phyloP scores from a whole-genome alignment of 2,113 vertebrate species.

The Pollimyrus isidori region DNA sequence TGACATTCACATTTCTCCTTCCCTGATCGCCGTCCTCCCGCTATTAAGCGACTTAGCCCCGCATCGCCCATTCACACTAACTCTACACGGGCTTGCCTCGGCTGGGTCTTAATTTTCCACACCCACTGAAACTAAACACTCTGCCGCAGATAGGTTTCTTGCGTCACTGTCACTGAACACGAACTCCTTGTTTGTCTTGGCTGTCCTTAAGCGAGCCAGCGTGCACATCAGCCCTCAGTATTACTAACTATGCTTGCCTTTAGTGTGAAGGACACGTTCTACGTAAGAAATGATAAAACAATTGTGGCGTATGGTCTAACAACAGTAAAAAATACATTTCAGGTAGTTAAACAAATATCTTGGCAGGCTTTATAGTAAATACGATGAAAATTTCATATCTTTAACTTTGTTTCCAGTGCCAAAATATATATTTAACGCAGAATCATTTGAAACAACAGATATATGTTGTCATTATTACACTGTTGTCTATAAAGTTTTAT shows the following conservation, averaged over 20 bases:
- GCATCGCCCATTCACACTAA: background rate
- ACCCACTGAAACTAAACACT: background rate
- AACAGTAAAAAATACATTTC: background rate
- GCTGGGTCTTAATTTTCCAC: background rate
- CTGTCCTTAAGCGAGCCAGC: background rate
- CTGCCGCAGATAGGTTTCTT: background rate
- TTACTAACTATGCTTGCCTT: background rate
- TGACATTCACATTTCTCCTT: background rate
- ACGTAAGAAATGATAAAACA: background rate
- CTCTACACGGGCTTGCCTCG: background rate
- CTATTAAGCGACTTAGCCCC: background rate
- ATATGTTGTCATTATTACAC: background rate
- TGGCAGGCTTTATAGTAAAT: background rate
- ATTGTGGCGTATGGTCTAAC: background rate
- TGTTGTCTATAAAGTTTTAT: constrained; percentile 32
- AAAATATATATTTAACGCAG: background rate
- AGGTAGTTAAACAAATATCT: background rate
- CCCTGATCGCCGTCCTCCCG: background rate
- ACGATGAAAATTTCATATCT: background rate
- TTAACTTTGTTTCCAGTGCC: background rate
- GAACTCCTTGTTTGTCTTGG: background rate
- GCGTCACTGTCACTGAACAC: background rate
- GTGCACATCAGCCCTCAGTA: background rate
- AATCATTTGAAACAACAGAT: background rate
- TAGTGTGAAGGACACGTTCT: background rate